A percentile compares a stretch with the other conserved stretches of the same genome.
Evolutionary conservation across 2,888 invertebrate genomes (phyloP).

Genomic region (Troides helena): DNA sequence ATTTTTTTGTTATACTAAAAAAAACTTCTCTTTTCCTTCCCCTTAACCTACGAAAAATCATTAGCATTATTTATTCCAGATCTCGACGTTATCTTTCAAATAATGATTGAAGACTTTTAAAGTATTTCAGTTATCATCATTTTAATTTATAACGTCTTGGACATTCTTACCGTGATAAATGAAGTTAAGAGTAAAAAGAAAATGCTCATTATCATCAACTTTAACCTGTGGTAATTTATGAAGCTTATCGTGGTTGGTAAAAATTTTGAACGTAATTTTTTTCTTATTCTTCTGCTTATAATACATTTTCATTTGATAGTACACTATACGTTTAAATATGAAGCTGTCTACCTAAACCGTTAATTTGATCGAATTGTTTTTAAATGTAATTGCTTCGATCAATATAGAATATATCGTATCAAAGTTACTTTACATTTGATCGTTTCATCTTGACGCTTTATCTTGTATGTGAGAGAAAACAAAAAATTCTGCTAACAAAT

Average conservation of each 20-base stretch:
- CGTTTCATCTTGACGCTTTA: conserved; percentile 15
- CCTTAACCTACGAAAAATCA: background rate
- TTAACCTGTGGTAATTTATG: conserved; percentile 10
- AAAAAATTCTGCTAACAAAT: conserved; percentile 15
- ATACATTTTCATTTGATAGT: too few relatives aligned
- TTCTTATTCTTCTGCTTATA: background rate
- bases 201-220: conserved; percentile 20
- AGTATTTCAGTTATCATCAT: conserved; percentile 12
- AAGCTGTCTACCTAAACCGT: too few relatives aligned
- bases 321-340: too few relatives aligned
- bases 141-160: conserved; percentile 22
- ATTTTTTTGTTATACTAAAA: too few relatives aligned
- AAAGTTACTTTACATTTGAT: conserved; percentile 9
- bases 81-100: conserved; percentile 18
- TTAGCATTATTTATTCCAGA: background rate
- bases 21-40: too few relatives aligned
- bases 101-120: conserved; percentile 18
- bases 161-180: conserved; percentile 20
- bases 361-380: background rate
- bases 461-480: conserved; percentile 9
- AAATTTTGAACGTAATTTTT: background rate
- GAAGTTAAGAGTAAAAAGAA: conserved; percentile 16
- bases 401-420: background rate
- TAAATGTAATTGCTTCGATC: background rate
- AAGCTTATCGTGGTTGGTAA: conserved; percentile 13